Evolutionary conservation across 1,140 invertebrate genomes (phyloP), one percentile per base, ranked within the genome.

Genomic region (Aphaenogaster rudis): DNA sequence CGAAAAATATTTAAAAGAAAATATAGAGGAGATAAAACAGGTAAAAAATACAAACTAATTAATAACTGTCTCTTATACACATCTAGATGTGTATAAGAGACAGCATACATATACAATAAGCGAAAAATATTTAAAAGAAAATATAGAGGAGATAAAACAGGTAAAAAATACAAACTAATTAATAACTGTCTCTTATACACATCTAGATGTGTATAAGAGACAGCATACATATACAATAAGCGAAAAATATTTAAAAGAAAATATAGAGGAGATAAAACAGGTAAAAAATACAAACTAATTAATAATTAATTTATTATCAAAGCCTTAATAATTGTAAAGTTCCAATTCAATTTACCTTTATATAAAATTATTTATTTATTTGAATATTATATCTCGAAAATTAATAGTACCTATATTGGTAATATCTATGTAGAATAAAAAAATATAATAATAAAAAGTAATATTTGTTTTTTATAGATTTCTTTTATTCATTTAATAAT

Each of bases 261-360:
- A 9, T 72, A 17, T 6, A 21, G 9, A 28, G 11, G 11, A 71
- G 13, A 36, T 52, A n/a, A 52, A 54, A 71, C 6, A 2, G 8
- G 5, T 33, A 33, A 71, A 71, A 17, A 72, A 72, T 71, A 33
- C 28, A 52, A 33, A 45, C 0, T 33, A 64, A 64, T 39, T 33
- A 64, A 64, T 39, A 39, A 39, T n/a, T 64, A 39, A 64, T 71
- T 54, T 9, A 36, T 54, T 36, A 54, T 36, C 8, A 33, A 54
- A 54, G 33, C 2, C 33, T 71, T 48, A 33, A 52, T 71, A 33
- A 33, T 50, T 9, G 0, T 54, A 42, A 6, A 21, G n/a, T 74
- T 74, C 54, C 6, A 36, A 72, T 72, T 36, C n/a, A 74, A n/a
- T 52, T 33, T 54, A 57, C 21, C 0, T 76, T 42, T 59, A 76